phyloP scores from a whole-genome alignment of 1,140 invertebrate species.

The Drosophila tropicalis region DNA sequence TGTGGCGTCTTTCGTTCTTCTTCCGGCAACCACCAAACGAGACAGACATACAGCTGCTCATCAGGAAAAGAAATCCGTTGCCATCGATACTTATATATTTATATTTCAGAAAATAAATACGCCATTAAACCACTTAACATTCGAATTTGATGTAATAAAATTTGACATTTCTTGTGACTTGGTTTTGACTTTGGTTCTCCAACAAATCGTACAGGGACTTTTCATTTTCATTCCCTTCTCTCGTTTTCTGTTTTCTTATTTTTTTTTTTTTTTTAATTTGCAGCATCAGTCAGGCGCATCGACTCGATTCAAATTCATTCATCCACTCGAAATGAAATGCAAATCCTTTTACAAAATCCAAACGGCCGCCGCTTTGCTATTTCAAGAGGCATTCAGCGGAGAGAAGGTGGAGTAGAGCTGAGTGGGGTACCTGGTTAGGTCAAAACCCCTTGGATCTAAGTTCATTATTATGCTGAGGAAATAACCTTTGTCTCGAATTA shows the following conservation, averaged over 20 bases:
- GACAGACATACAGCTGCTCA: too few relatives aligned
- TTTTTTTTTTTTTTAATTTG: slow-evolving; percentile 21
- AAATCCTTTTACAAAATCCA: slow-evolving; percentile 72
- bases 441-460: slow-evolving; percentile 3
- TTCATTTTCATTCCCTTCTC: not conserved
- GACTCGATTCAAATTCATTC: slow-evolving; percentile 53
- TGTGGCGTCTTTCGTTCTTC: too few relatives aligned
- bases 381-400: slow-evolving; percentile 4
- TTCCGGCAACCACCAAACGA: too few relatives aligned
- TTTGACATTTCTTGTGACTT: slow-evolving; percentile 68
- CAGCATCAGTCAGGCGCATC: slow-evolving; percentile 30
- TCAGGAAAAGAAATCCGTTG: too few relatives aligned
- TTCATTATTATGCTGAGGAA: slow-evolving; percentile 77
- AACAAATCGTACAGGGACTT: slow-evolving; percentile 34
- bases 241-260: not conserved
- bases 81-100: too few relatives aligned
- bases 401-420: not conserved
- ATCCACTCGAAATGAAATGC: slow-evolving; percentile 79
- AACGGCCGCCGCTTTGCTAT: slow-evolving; percentile 54
- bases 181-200: slow-evolving; percentile 19
- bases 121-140: too few relatives aligned
- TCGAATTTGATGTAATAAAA: slow-evolving; percentile 76
- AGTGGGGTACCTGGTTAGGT: not conserved
- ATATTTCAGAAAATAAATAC: too few relatives aligned
- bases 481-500: slow-evolving; percentile 82